phyloP scores from a whole-genome alignment of 2,797 vertebrate species.

The Eremophila alpestris region DNA sequence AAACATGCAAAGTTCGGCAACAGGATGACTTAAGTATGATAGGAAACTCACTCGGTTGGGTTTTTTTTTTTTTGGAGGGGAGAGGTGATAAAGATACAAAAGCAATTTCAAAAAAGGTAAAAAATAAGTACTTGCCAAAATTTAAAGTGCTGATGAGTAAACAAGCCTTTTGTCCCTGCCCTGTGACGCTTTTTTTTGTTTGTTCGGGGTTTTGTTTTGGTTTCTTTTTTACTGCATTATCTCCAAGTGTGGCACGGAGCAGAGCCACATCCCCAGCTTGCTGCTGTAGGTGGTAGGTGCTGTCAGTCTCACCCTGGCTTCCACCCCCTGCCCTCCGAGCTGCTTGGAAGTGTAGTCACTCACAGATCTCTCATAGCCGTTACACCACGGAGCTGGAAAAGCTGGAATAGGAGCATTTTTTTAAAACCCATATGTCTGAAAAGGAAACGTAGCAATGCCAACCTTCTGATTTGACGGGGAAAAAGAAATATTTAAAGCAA shows the following conservation, averaged over 20 bases:
- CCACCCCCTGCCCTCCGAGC: background rate
- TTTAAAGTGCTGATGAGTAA: slow-evolving; percentile 52
- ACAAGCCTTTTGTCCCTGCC: slow-evolving; percentile 56
- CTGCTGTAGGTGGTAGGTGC: slow-evolving; percentile 47
- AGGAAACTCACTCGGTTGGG: background rate
- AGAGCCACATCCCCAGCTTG: background rate
- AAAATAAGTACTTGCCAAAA: slow-evolving; percentile 1
- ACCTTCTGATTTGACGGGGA: accelerated
- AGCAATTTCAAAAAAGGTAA: background rate
- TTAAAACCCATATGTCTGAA: background rate
- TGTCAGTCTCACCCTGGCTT: background rate
- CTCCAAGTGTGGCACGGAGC: background rate
- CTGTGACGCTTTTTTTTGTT: slow-evolving; percentile 26
- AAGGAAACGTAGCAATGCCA: accelerated
- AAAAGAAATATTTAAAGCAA: background rate
- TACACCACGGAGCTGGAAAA: background rate
- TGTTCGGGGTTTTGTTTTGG: background rate
- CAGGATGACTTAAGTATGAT: background rate
- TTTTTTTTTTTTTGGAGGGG: background rate
- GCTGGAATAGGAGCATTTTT: background rate
- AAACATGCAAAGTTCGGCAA: background rate
- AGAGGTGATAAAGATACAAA: background rate
- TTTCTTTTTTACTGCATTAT: background rate
- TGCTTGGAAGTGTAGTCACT: background rate
- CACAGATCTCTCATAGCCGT: background rate